phyloP scores from a whole-genome alignment of 2,888 invertebrate genomes.

The Melipona beecheii region DNA sequence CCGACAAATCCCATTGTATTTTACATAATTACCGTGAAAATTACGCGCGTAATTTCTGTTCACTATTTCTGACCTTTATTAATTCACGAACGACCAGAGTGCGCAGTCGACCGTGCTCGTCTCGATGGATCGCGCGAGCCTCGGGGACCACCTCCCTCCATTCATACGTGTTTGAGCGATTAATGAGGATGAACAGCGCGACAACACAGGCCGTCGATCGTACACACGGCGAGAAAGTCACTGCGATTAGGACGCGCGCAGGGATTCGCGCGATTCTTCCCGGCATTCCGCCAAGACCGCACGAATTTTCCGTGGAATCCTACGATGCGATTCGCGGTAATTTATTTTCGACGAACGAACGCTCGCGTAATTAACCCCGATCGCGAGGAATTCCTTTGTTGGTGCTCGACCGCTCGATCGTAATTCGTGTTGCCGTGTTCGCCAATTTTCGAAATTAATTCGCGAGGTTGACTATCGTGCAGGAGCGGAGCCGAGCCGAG shows the following conservation, averaged over 20 bases:
- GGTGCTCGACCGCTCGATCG: too few relatives aligned
- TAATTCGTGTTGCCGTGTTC: not conserved
- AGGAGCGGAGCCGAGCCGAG: not conserved
- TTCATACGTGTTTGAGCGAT: conserved; percentile 33
- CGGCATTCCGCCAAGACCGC: not conserved
- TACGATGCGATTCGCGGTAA: not conserved
- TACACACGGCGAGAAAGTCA: not conserved
- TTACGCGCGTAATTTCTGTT: conserved; percentile 53
- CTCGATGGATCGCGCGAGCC: conserved; percentile 3
- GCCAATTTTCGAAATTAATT: conserved; percentile 1
- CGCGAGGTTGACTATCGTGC: not conserved
- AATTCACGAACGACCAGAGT: conserved; percentile 33
- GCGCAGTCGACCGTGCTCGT: conserved; percentile 14
- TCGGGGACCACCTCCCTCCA: conserved; percentile 3
- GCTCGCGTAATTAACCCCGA: conserved; percentile 5
- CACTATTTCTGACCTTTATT: conserved; percentile 56
- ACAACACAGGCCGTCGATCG: conserved; percentile 9
- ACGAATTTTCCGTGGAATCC: not conserved
- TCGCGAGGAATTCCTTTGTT: not conserved
- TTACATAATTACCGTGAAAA: conserved; percentile 61
- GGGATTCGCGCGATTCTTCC: not conserved
- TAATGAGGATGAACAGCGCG: conserved; percentile 16
- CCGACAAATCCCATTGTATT: conserved; percentile 36
- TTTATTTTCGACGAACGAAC: not conserved
- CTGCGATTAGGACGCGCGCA: not conserved